Evolutionary conservation across 53 echinoderm and acorn worm species (phyloP).

Genomic region (Holothuria scabra): DNA sequence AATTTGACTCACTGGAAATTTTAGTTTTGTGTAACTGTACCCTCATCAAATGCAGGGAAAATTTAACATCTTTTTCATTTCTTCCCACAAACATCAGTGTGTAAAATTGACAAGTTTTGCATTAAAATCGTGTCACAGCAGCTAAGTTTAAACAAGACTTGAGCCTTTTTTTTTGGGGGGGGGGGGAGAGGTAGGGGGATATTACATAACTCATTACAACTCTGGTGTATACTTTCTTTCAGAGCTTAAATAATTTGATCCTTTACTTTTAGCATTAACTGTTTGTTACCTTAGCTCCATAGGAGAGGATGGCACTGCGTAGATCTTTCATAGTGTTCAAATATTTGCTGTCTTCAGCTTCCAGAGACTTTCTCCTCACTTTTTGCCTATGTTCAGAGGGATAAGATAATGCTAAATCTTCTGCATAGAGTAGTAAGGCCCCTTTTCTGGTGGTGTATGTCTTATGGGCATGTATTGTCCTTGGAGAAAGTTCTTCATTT

Average conservation of each 20-base stretch:
- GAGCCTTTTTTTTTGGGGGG: no score
- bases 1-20: no score
- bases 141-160: no score
- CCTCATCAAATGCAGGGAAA: no score
- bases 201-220: no score
- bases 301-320: constrained; percentile 89
- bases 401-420: constrained; percentile 78
- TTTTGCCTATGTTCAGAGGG: neutral
- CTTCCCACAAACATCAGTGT: no score
- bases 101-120: no score
- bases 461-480: constrained; percentile 82
- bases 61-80: no score
- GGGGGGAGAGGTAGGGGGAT: no score
- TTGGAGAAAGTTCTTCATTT: constrained; percentile 57
- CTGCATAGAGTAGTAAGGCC: constrained; percentile 90
- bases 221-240: neutral
- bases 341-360: constrained; percentile 83
- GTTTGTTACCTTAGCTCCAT: constrained; percentile 78
- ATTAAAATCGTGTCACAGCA: no score
- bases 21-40: no score
- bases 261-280: neutral
- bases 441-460: constrained; percentile 98
- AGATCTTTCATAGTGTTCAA: constrained; percentile 91
- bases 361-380: constrained; percentile 62
- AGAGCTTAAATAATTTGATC: neutral